A percentile compares a stretch with the other conserved stretches of the same genome.
Conservation (phyloP, 2,888 invertebrate genomes). For the Glyphotaelius pellucidus region DNA sequence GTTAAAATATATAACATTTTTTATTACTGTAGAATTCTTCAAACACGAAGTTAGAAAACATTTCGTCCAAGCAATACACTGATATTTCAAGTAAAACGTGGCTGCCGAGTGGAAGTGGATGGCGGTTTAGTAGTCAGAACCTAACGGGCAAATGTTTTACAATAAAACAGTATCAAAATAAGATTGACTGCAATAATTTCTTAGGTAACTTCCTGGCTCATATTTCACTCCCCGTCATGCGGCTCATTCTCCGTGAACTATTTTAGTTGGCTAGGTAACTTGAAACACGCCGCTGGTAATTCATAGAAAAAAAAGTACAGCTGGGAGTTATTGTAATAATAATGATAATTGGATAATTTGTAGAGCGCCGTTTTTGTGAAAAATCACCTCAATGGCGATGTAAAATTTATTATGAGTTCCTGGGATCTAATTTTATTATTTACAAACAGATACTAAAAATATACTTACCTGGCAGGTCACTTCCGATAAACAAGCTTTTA, state of each 20-base stretch:
- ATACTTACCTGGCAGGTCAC: too few relatives aligned
- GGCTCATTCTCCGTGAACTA: neutral
- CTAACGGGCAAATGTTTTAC: neutral
- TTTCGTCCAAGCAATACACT: neutral
- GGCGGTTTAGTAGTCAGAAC: neutral
- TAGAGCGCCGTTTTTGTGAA: too few relatives aligned
- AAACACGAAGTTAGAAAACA: neutral
- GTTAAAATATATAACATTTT: too few relatives aligned
- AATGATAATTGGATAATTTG: too few relatives aligned
- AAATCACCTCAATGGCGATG: too few relatives aligned
- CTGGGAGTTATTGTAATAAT: neutral
- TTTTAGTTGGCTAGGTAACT: neutral
- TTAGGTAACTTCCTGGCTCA: constrained; percentile 11
- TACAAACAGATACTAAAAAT: too few relatives aligned
- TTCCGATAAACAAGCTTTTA: too few relatives aligned
- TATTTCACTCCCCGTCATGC: neutral
- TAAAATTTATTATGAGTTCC: too few relatives aligned
- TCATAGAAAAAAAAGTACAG: neutral
- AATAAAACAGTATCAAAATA: constrained; percentile 9
- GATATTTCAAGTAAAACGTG: neutral
- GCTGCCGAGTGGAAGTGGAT: neutral
- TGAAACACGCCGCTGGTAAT: neutral
- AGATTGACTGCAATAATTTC: constrained; percentile 5
- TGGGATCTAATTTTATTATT: too few relatives aligned
- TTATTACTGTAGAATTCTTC: neutral